Conservation (phyloP, 2,113 vertebrate genomes). For the Canis aureus region DNA sequence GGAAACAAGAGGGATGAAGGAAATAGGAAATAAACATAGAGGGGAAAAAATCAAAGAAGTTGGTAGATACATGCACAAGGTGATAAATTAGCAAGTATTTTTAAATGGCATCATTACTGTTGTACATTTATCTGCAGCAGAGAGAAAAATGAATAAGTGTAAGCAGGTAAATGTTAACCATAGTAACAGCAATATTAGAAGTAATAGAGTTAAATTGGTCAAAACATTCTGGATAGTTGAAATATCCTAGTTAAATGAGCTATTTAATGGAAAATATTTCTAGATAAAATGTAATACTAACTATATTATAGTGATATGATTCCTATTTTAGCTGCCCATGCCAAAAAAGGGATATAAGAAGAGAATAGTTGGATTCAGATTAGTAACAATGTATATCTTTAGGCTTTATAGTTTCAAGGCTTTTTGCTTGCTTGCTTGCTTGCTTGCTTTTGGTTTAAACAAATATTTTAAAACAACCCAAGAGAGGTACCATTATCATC, state of each 20-base stretch:
- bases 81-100: conserved; percentile 56
- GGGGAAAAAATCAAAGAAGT: not conserved
- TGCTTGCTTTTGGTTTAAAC: conserved; percentile 21
- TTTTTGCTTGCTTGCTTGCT: conserved; percentile 51
- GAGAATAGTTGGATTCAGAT: not conserved
- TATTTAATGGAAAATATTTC: conserved; percentile 45
- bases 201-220: conserved; percentile 34
- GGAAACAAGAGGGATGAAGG: conserved; percentile 15
- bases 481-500: not conserved
- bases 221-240: conserved; percentile 6
- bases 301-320: conserved; percentile 15
- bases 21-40: not conserved
- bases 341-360: not conserved
- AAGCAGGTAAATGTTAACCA: not conserved
- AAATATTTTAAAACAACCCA: conserved; percentile 19
- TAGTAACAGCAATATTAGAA: not conserved
- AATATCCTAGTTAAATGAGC: not conserved
- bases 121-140: conserved; percentile 10
- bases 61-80: not conserved
- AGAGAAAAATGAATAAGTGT: not conserved
- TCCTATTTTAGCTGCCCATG: conserved; percentile 4
- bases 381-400: not conserved
- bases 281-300: conserved; percentile 13
- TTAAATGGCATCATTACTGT: conserved; percentile 3
- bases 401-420: not conserved